phyloP scores from a whole-genome alignment of 2,888 invertebrate species.

The Agrotis exclamationis region DNA sequence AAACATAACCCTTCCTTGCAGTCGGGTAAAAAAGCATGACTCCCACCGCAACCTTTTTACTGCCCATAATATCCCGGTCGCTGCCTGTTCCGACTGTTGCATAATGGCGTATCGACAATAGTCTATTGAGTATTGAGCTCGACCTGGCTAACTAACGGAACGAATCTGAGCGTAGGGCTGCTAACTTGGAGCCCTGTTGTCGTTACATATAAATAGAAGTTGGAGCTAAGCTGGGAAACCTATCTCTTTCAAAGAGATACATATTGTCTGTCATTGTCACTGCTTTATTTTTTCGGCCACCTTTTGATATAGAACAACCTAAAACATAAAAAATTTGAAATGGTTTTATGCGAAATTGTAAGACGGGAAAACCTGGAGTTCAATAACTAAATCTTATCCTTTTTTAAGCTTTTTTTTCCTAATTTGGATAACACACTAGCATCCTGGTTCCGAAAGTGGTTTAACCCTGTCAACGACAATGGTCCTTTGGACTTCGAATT shows the following conservation, averaged over 20 bases:
- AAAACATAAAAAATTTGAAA: too few species aligned
- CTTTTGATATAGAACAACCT: too few species aligned
- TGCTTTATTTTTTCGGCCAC: background rate
- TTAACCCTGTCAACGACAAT: constrained; percentile 26
- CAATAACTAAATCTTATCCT: too few species aligned
- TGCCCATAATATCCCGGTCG: constrained; percentile 16
- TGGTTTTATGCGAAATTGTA: too few species aligned
- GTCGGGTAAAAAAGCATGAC: background rate
- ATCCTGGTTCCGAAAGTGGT: background rate
- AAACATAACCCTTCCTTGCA: too few species aligned
- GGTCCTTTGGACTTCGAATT: constrained; percentile 1
- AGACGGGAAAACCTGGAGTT: too few species aligned
- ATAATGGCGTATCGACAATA: constrained; percentile 63
- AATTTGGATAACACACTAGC: too few species aligned
- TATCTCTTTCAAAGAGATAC: background rate
- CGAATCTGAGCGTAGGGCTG: constrained; percentile 42
- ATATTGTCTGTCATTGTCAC: background rate
- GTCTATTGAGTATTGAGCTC: constrained; percentile 41
- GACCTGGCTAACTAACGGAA: constrained; percentile 53
- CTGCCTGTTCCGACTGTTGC: constrained; percentile 20
- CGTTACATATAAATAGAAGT: background rate
- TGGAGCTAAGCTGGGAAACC: background rate
- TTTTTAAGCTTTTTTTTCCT: too few species aligned
- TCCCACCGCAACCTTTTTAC: constrained; percentile 12
- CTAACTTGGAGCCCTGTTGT: background rate